A percentile compares a stretch with the other conserved stretches of the same genome.
Conservation (phyloP, 1,140 invertebrate species). For the Lethocerus indicus region DNA sequence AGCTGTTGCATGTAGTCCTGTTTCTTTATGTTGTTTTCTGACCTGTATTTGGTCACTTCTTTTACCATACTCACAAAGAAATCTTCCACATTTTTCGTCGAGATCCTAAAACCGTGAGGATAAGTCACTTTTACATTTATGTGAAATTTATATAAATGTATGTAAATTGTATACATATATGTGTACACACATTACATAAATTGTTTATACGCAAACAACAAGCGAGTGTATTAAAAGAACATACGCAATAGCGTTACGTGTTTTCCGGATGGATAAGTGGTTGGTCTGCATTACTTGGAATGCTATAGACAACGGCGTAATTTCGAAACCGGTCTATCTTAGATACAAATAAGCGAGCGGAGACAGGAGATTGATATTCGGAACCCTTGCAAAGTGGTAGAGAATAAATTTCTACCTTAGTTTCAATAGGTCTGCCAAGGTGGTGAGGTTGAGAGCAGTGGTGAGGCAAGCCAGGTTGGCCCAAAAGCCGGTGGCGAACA, state of each 20-base stretch:
- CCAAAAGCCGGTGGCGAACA: background rate
- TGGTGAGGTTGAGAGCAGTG: background rate
- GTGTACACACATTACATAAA: no score
- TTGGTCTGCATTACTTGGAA: no score
- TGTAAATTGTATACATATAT: no score
- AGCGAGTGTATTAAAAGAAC: no score
- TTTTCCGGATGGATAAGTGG: no score
- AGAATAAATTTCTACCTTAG: slow-evolving; percentile 1
- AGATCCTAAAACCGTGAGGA: slow-evolving; percentile 2
- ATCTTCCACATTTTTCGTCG: slow-evolving; percentile 1
- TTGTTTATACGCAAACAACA: no score
- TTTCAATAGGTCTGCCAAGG: background rate
- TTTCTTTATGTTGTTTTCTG: slow-evolving; percentile 8
- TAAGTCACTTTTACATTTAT: no score
- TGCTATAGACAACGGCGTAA: no score
- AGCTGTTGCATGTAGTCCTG: slow-evolving; percentile 19
- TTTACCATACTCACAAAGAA: background rate
- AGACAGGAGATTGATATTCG: background rate
- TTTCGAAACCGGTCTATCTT: no score
- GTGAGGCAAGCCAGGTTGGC: background rate
- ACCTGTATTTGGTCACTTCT: slow-evolving; percentile 17
- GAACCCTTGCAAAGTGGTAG: background rate
- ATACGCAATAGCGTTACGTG: no score
- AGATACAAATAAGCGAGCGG: no score
- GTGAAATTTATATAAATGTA: no score